phyloP scores from a whole-genome alignment of 2,888 invertebrate genomes.

The Agrochola circellaris region DNA sequence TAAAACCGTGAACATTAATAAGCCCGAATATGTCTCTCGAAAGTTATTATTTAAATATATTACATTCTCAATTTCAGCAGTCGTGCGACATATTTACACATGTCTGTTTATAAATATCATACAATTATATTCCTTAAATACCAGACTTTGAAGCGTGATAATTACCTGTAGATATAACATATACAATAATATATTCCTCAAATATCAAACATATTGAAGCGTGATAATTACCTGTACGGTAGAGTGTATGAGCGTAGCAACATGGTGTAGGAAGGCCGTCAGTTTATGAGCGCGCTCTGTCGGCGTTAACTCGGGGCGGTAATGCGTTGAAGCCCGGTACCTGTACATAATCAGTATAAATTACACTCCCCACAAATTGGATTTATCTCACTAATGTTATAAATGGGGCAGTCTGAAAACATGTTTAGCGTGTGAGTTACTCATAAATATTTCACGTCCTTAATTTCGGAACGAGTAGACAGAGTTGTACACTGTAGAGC shows the following conservation, averaged over 20 bases:
- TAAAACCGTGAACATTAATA: constrained; percentile 7
- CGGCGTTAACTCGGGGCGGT: constrained; percentile 97
- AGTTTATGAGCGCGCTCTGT: constrained; percentile 97
- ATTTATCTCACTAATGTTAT: constrained; percentile 46
- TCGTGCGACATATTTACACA: background rate
- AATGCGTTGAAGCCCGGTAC: constrained; percentile 98
- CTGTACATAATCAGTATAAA: constrained; percentile 77
- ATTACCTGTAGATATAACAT: constrained; percentile 91
- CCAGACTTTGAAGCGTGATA: constrained; percentile 1
- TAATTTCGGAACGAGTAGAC: background rate
- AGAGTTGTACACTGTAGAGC: background rate
- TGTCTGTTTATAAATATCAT: background rate
- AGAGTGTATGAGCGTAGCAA: constrained; percentile 96
- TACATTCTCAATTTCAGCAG: background rate
- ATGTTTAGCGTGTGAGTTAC: constrained; percentile 16
- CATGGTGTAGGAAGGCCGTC: constrained; percentile 97
- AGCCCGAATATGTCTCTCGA: background rate
- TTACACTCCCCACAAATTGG: constrained; percentile 46
- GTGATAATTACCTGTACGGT: constrained; percentile 93
- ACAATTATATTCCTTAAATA: background rate
- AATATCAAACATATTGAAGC: constrained; percentile 14
- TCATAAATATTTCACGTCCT: background rate
- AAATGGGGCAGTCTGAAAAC: constrained; percentile 31
- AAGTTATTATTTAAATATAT: constrained; percentile 5
- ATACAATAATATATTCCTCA: background rate